Evolutionary conservation across 2,113 vertebrate species (phyloP).

Genomic region (Casuarius casuarius): DNA sequence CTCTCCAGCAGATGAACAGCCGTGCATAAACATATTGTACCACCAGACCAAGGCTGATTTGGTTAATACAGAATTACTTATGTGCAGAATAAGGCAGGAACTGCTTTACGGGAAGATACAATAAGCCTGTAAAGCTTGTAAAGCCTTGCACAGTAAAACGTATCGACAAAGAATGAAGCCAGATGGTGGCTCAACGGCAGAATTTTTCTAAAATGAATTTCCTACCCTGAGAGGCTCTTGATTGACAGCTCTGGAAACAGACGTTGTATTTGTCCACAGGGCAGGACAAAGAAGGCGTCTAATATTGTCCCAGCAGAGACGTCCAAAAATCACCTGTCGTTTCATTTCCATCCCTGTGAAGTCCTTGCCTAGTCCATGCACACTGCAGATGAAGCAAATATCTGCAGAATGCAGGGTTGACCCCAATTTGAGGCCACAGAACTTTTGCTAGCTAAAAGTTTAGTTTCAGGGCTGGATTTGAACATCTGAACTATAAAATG

Average conservation of each 20-base stretch:
- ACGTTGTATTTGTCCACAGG: background rate
- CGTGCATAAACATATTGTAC: background rate
- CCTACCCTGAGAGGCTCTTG: conserved; percentile 52
- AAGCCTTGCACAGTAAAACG: background rate
- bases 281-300: background rate
- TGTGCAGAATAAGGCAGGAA: conserved; percentile 33
- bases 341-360: background rate
- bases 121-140: background rate
- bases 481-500: background rate
- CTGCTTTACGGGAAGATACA: background rate
- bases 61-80: background rate
- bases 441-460: background rate
- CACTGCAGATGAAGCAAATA: background rate
- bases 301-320: background rate
- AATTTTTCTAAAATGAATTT: conserved; percentile 62
- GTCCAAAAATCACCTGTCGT: background rate
- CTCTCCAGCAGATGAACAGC: background rate
- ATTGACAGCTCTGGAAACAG: conserved; percentile 44
- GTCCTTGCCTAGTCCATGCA: background rate
- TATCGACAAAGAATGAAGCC: conserved; percentile 54
- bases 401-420: background rate
- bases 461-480: background rate
- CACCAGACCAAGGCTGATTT: background rate
- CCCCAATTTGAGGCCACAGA: background rate
- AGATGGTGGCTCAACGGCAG: conserved; percentile 66